These are phyloP conservation scores for Myotis planiceps DNA, from an alignment of 2,797 vertebrate species.

Conservation along the genomic window DNA sequence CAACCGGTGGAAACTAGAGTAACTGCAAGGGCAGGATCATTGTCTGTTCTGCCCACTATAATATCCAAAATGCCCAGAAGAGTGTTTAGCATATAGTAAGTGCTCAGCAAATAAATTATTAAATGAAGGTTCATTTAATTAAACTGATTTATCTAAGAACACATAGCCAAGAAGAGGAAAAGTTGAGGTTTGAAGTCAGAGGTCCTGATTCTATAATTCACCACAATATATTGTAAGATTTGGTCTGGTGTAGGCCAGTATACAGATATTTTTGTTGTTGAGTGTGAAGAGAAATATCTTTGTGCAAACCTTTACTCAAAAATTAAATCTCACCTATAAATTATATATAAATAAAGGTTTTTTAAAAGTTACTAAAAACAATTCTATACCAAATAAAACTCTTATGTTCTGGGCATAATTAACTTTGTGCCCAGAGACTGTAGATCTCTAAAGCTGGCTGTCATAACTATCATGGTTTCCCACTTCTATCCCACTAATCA, in stretches of 20 bases:
- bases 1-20: neutral
- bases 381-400: neutral
- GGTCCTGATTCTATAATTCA: neutral
- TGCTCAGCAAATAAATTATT: neutral
- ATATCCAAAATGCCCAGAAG: neutral
- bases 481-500: neutral
- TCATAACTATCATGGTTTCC: neutral
- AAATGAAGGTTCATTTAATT: neutral
- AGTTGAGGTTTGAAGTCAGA: neutral
- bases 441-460: neutral
- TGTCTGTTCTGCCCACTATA: neutral
- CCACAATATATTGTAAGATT: neutral
- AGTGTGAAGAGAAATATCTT: neutral
- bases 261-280: neutral
- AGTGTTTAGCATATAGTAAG: neutral
- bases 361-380: neutral
- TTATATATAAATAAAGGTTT: neutral
- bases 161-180: neutral
- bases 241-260: neutral
- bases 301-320: neutral
- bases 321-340: neutral
- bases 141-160: neutral
- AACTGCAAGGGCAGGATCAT: neutral
- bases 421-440: neutral
- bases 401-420: neutral